Base-by-base conservation (phyloP, 2,797 vertebrate genomes). In the Notolabrus celidotus region DNA sequence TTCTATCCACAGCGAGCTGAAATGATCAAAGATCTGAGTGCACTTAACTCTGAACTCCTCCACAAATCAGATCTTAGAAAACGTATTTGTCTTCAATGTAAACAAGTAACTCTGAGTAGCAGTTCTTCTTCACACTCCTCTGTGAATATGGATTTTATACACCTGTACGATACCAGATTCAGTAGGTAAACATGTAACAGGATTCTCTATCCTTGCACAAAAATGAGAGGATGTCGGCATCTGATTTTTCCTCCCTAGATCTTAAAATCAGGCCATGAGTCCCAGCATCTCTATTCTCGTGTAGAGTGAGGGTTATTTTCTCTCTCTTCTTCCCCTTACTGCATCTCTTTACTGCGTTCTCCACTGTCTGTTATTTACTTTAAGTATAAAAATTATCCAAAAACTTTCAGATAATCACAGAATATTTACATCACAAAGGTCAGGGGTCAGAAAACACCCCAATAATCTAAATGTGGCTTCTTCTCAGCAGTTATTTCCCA, bases 71-170 rank as follows among this genome's bases (percentile, higher is more conserved):
- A 63, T 4, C 20, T 43, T 15, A 62, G 7, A 39, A 38, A 51
- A 11, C 36, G 34, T 31, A 1, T 36, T 23, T 0, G n/a, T 51
- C 14, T 45, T 41, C 23, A 19, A 46, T 79, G 67, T 81, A 74
- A 83, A 79, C 74, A 25, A 14, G 20, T 17, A 10, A 53, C 9
- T 22, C 1, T 4, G 1, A 17, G 14, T 11, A 7, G 41, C 41
- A 36, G 43, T 34, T 66, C 56, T 36, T n/a, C 31, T 34, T 5
- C 16, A 14, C 27, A 22, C 19, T 33, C 16, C 11, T 8, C 14
- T 17, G 33, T 27, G 16, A n/a, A 62, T 25, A 0, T 25, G 27
- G 9, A 15, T 27, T 31, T 7, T 31, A 29, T 31, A 29, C 15
- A 31, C 29, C 42, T 59, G 4, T 39, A 7, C n/a, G 25, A 16